These are phyloP conservation scores for Tholera decimalis DNA, from an alignment of 2,888 invertebrate genomes.

Conservation along the genomic window DNA sequence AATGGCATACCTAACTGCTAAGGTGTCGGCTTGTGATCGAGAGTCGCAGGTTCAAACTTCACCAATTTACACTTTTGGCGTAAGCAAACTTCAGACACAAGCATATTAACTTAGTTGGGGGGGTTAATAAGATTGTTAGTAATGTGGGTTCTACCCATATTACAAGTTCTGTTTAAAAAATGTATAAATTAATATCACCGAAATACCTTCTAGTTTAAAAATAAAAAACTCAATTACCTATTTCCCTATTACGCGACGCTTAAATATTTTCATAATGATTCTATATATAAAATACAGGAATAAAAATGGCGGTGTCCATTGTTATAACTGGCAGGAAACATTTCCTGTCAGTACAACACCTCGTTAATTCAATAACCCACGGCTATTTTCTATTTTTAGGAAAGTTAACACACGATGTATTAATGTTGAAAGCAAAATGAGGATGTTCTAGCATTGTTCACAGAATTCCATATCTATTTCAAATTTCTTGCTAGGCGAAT, in stretches of 20 bases:
- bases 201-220: slow-evolving; percentile 1
- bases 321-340: slow-evolving; percentile 44
- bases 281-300: slow-evolving; percentile 49
- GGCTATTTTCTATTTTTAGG: slow-evolving; percentile 34
- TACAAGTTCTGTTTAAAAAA: too few relatives aligned
- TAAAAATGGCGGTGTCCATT: slow-evolving; percentile 27
- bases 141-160: too few relatives aligned
- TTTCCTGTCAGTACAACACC: slow-evolving; percentile 37
- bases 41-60: too few relatives aligned
- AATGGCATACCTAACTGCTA: too few relatives aligned
- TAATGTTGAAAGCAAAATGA: neutral
- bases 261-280: slow-evolving; percentile 14
- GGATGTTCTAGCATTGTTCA: neutral
- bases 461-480: too few relatives aligned
- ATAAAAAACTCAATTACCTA: slow-evolving; percentile 8
- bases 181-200: neutral
- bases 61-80: too few relatives aligned
- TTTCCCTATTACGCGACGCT: slow-evolving; percentile 25
- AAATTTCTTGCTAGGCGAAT: neutral
- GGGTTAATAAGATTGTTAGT: too few relatives aligned
- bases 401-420: slow-evolving; percentile 9
- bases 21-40: too few relatives aligned
- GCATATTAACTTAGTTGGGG: too few relatives aligned
- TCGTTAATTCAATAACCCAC: slow-evolving; percentile 21
- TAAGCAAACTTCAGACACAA: too few relatives aligned